Evolutionary conservation across 2,797 vertebrate genomes (phyloP).

Genomic region (Agapornis canus): DNA sequence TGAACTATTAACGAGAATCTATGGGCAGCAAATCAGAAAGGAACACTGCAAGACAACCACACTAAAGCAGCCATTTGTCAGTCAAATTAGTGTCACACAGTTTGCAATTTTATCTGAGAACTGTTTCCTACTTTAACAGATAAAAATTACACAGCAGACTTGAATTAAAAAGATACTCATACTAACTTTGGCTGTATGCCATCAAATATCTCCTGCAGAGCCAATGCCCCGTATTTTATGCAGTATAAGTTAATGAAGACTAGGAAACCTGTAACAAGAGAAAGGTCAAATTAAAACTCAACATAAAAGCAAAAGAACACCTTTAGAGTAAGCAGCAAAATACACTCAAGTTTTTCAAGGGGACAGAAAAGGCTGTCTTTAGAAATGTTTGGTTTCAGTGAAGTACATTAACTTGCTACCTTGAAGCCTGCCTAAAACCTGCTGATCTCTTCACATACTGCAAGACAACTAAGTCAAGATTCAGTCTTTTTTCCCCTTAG

Average conservation of each 20-base stretch:
- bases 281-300: neutral
- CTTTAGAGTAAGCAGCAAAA: neutral
- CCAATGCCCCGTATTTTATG: conserved; percentile 94
- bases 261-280: conserved; percentile 87
- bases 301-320: neutral
- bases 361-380: neutral
- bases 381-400: neutral
- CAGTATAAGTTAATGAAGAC: conserved; percentile 96
- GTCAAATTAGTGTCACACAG: neutral
- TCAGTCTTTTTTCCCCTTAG: neutral
- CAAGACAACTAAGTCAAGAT: neutral
- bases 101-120: neutral
- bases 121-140: neutral
- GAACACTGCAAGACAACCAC: neutral
- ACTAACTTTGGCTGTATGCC: conserved; percentile 97
- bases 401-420: neutral
- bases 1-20: neutral
- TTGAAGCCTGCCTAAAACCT: neutral
- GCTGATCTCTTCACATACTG: rapidly evolving
- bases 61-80: neutral
- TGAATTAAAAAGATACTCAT: neutral
- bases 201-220: conserved; percentile 97
- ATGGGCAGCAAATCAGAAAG: neutral
- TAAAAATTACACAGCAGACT: neutral
- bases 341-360: neutral